These are phyloP conservation scores for Ormyrus nitidulus DNA, from an alignment of 2,888 invertebrate genomes.

Conservation along the genomic window DNA sequence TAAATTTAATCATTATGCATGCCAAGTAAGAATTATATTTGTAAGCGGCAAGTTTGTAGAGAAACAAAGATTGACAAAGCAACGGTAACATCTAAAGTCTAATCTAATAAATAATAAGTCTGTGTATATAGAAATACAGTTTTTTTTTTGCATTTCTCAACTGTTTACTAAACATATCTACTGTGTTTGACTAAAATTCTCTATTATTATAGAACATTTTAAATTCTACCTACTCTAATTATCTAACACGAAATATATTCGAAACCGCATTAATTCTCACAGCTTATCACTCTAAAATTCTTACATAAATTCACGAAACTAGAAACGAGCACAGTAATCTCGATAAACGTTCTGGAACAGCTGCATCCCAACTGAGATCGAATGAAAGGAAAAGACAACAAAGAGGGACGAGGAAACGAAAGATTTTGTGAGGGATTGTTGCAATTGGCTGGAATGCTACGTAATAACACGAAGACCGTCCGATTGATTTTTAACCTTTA, in stretches of 20 bases:
- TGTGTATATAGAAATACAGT: not conserved
- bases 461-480: conserved; percentile 29
- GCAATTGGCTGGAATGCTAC: not conserved
- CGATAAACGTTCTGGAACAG: no score
- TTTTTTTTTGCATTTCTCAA: not conserved
- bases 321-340: not conserved
- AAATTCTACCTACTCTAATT: no score
- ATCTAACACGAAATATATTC: no score
- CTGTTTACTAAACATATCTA: no score
- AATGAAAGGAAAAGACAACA: not conserved
- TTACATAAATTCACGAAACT: not conserved
- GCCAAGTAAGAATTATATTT: no score
- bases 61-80: not conserved
- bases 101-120: not conserved
- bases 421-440: no score
- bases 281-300: not conserved
- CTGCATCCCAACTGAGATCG: no score
- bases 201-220: no score
- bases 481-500: conserved; percentile 44
- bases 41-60: not conserved
- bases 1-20: no score
- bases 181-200: no score
- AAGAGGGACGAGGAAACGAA: conserved; percentile 9
- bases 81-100: not conserved
- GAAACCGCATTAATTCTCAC: no score